Evolutionary conservation across 2,888 invertebrate genomes (phyloP), one percentile per base, ranked within the genome.

Genomic region (Embidobia sp.): DNA sequence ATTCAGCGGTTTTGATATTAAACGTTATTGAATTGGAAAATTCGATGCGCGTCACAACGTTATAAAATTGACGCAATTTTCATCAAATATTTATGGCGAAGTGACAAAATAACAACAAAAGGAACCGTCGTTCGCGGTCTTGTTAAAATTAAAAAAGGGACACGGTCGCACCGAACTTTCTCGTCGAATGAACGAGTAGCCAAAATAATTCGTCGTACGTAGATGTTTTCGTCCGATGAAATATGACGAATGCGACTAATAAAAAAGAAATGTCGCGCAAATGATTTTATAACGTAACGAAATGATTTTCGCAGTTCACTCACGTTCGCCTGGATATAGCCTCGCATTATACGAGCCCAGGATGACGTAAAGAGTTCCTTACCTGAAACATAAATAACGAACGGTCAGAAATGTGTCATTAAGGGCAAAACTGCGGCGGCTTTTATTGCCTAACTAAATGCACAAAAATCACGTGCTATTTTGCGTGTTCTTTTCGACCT

Each of bases 301-400:
- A 44, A 44, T 61, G 59, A 42, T 61, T 70, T 49, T 35, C n/a
- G 33, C 5, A 70, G 15, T 61, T 70, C 35, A 70, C 70, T 70
- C 70, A 70, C 70, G 51, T 59, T 51, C 35, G 27, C 13, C 44
- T 18, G 35, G 8, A 53, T 18, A 48, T 46, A 48, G 57, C 49
- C 44, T 61, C 44, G 13, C 15, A 44, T 70, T 22, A 0, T 7
- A 15, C 3, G 11, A n/a, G n/a, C n/a, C 19, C n/a, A 40, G 1
- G 27, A 8, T 44, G 48, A 22, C 10, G 33, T 69, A 40, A 59
- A 10, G 26, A 33, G 48, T 49, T 57, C 27, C 69, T 69, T 69
- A 69, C 57, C 57, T 69, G 13, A 49, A 69, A 69, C 49, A 69
- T 59, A 69, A 59, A 69, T 46, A 57, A 57, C 22, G 8, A 49